These are phyloP conservation scores for Laodelphax striatellus DNA, from an alignment of 1,140 invertebrate species.

Conservation along the genomic window DNA sequence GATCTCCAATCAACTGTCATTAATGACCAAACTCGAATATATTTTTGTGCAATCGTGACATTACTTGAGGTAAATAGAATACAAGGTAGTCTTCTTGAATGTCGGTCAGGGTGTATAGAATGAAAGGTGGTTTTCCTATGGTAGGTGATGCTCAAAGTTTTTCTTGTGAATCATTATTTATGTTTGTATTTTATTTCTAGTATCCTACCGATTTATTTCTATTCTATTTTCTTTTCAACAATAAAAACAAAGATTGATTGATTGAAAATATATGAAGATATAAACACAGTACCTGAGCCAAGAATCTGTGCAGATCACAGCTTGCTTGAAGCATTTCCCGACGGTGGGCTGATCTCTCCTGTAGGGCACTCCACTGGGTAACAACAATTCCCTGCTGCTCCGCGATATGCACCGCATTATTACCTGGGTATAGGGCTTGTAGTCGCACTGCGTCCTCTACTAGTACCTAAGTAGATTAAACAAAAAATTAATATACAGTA, in stretches of 20 bases:
- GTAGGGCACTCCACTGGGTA: slow-evolving; percentile 77
- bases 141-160: no score
- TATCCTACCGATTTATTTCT: no score
- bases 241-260: no score
- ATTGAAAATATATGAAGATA: background rate
- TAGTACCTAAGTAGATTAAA: slow-evolving; percentile 45
- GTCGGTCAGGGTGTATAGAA: no score
- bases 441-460: slow-evolving; percentile 84
- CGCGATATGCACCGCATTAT: slow-evolving; percentile 79
- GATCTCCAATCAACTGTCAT: no score
- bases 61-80: no score
- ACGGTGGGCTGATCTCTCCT: slow-evolving; percentile 65
- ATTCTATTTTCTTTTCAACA: no score
- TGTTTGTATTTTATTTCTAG: no score
- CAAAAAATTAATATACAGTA: background rate
- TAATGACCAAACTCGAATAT: no score
- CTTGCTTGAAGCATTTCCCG: slow-evolving; percentile 74
- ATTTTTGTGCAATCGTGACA: no score
- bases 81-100: no score
- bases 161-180: background rate
- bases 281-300: slow-evolving; percentile 45
- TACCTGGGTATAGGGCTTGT: slow-evolving; percentile 80
- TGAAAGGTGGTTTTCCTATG: no score
- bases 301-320: slow-evolving; percentile 80
- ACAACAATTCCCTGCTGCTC: slow-evolving; percentile 71